Conservation (phyloP, 2,888 invertebrate species). For the Lithophane leautieri region DNA sequence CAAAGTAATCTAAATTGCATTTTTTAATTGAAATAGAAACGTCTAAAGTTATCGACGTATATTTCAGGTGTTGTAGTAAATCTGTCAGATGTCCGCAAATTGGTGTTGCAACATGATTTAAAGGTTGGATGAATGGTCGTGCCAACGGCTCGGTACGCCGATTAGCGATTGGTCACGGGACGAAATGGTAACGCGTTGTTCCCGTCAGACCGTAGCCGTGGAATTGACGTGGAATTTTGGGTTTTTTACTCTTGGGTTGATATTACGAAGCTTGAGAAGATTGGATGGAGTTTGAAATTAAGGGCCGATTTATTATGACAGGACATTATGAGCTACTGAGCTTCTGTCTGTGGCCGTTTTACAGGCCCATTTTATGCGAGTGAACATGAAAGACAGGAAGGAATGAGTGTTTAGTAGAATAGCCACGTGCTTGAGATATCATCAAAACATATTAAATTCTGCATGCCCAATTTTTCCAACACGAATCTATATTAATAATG, state of each 20-base stretch:
- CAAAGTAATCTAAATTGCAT: constrained; percentile 39
- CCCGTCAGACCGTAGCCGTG: constrained; percentile 65
- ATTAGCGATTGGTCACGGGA: constrained; percentile 80
- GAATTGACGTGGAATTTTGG: constrained; percentile 63
- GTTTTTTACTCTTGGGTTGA: constrained; percentile 43
- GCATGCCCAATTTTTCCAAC: not conserved
- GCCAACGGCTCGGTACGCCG: constrained; percentile 65
- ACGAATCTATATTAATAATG: constrained; percentile 13
- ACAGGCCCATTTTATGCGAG: not conserved
- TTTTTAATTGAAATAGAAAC: constrained; percentile 51
- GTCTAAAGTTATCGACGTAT: constrained; percentile 48
- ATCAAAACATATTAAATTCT: constrained; percentile 6
- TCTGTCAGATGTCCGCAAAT: constrained; percentile 71
- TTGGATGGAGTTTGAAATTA: constrained; percentile 33
- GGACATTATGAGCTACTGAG: constrained; percentile 32
- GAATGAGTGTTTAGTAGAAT: too few species aligned
- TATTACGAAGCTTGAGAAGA: constrained; percentile 24
- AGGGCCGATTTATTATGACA: constrained; percentile 31
- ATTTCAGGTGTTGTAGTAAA: constrained; percentile 63
- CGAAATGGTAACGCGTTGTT: constrained; percentile 65
- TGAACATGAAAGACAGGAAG: not conserved
- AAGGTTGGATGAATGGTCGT: constrained; percentile 62
- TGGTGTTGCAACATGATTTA: constrained; percentile 67
- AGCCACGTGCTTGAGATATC: constrained; percentile 3
- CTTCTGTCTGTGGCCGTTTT: constrained; percentile 24